Percentiles rank a stretch among this genome's conserved stretches.
Conservation (phyloP, 2,888 invertebrate species). For the Ophioninae sp. region DNA sequence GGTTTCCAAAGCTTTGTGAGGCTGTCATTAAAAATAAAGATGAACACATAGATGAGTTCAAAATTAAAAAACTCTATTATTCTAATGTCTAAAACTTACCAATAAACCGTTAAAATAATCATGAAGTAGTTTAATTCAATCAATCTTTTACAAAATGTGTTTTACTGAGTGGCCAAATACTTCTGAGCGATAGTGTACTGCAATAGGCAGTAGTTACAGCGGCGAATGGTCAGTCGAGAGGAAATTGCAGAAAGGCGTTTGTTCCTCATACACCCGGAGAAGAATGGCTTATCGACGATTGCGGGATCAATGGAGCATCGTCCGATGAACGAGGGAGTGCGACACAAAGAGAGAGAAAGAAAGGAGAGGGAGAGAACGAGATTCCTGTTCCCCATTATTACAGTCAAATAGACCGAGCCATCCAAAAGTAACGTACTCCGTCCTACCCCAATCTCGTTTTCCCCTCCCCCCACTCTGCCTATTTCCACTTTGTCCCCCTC, state of each 20-base stretch:
- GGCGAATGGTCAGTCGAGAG: constrained; percentile 20
- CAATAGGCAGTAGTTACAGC: neutral
- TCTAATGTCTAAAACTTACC: too few relatives aligned
- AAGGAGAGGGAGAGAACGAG: neutral
- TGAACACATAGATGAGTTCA: too few relatives aligned
- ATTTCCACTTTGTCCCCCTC: neutral
- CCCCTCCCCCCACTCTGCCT: neutral
- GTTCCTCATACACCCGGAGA: constrained; percentile 10
- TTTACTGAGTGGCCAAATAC: too few relatives aligned
- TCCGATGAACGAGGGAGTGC: constrained; percentile 27
- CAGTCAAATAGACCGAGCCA: constrained; percentile 43
- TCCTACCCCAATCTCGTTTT: neutral
- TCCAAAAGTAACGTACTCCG: neutral
- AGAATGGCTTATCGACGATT: constrained; percentile 37
- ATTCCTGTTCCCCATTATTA: constrained; percentile 37
- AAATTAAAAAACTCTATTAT: too few relatives aligned
- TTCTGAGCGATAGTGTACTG: too few relatives aligned
- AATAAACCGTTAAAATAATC: too few relatives aligned
- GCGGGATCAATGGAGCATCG: constrained; percentile 32
- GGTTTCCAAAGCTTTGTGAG: too few relatives aligned
- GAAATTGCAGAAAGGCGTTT: constrained; percentile 11
- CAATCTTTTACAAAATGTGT: too few relatives aligned
- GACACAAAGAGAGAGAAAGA: neutral
- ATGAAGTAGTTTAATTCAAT: too few relatives aligned
- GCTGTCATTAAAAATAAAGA: too few relatives aligned